A percentile compares a stretch with the other conserved stretches of the same genome.
Conservation (phyloP, 2,797 vertebrate genomes). For the Chloroceryle inda region DNA sequence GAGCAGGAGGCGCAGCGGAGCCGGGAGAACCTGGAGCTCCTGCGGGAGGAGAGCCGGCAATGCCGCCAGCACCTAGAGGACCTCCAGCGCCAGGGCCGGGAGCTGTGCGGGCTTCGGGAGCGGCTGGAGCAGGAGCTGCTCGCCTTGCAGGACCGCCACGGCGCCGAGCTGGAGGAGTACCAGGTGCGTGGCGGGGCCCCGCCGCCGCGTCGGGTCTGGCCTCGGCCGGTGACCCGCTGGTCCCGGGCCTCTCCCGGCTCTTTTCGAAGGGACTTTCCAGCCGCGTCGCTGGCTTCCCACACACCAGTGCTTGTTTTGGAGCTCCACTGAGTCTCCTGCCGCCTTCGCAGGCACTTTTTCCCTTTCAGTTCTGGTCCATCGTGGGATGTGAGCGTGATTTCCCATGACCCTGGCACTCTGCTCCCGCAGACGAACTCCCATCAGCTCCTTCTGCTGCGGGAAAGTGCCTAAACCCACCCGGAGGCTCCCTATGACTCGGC, state of each 20-base stretch:
- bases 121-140: constrained; percentile 86
- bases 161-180: constrained; percentile 81
- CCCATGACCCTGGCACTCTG: accelerated
- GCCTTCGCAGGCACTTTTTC: accelerated
- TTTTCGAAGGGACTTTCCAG: no score
- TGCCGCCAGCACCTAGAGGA: constrained; percentile 84
- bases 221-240: accelerated
- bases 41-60: constrained; percentile 86
- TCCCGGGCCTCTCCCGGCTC: neutral
- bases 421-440: accelerated
- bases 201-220: neutral
- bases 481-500: neutral
- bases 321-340: neutral
- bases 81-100: constrained; percentile 81
- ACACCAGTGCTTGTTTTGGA: accelerated
- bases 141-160: constrained; percentile 84
- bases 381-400: accelerated
- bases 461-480: accelerated
- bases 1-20: constrained; percentile 84
- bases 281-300: neutral
- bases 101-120: constrained; percentile 83
- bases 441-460: neutral
- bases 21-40: constrained; percentile 79
- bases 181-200: constrained; percentile 81
- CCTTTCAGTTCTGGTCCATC: accelerated